Base-by-base conservation (phyloP, 2,888 invertebrate species). In the Epinotia bilunana region DNA sequence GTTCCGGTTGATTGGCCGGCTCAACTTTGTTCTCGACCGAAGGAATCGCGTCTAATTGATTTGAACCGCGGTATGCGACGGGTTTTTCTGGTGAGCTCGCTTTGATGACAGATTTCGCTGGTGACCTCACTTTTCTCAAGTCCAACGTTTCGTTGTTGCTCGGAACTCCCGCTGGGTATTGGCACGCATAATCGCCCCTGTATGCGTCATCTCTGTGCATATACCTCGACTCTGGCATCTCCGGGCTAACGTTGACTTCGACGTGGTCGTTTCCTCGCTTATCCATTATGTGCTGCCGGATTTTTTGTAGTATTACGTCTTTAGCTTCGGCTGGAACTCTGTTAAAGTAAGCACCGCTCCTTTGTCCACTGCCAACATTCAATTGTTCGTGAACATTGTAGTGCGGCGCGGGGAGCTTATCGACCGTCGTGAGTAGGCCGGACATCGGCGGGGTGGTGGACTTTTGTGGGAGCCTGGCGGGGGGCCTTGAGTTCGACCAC, bases 361-460 rank as follows among this genome's bases (percentile, higher is more conserved):
- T 85, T 77, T 88, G 87, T 75, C 84, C 87, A 78, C 85, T 87
- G 77, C 83, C 81, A 39, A 78, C 81, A 76, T 84, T 84, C 72
- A 84, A 82, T 80, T 89, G 88, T 78, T 89, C 87, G 53, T 84
- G 78, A 58, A 77, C 78, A 74, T 84, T 83, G 73, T 86, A 87
- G 18, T 87, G 85, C n/a, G 87, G 79, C 18, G 81, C 69, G 49
- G 76, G 77, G 0, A 94, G 80, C 80, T 90, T 91, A 82, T 94
- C 94, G 28, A 95, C 94, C 5, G 94, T 95, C 62, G 95, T 95
- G n/a, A 95, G 88, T 9, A 95, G 83, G n/a, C 95, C 95, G 13
- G 91, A 77, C 68, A 88, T 83, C 2, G 92, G 88, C 62, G 86
- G 81, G 58, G 74, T 53, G 70, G 77, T 83, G 55, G 87, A 77